These are phyloP conservation scores for Catocala nupta DNA, from an alignment of 2,888 invertebrate species.

Conservation along the genomic window DNA sequence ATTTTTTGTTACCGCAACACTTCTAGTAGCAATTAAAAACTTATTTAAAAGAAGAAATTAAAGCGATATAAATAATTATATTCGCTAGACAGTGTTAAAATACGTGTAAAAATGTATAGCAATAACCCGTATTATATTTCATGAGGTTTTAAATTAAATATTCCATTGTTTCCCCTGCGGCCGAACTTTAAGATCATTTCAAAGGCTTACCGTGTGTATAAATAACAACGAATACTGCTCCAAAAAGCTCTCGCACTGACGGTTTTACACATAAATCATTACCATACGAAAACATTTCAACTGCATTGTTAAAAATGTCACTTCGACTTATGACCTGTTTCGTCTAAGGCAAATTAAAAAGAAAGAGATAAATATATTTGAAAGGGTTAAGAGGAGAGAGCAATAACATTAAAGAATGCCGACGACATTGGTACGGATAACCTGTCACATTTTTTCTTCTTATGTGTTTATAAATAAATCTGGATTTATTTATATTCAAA, in stretches of 20 bases:
- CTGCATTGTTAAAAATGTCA: constrained; percentile 86
- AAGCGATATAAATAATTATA: constrained; percentile 8
- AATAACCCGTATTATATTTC: constrained; percentile 32
- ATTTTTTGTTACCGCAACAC: constrained; percentile 45
- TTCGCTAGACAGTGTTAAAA: constrained; percentile 17
- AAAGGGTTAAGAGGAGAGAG: constrained; percentile 66
- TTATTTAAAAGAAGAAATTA: constrained; percentile 29
- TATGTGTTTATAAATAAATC: constrained; percentile 38
- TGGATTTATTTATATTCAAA: constrained; percentile 7
- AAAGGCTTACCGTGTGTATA: constrained; percentile 69
- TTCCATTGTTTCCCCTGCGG: constrained; percentile 71
- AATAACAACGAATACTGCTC: constrained; percentile 74
- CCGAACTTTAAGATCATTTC: constrained; percentile 64
- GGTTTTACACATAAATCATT: constrained; percentile 85
- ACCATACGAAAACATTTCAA: constrained; percentile 86
- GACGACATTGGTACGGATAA: constrained; percentile 60
- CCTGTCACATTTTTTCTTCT: constrained; percentile 48
- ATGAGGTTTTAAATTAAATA: constrained; percentile 60
- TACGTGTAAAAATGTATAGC: constrained; percentile 13
- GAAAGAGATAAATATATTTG: constrained; percentile 67
- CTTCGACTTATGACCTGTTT: constrained; percentile 85
- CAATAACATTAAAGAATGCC: constrained; percentile 75
- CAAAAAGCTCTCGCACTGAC: constrained; percentile 74
- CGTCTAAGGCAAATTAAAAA: constrained; percentile 81
- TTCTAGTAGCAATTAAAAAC: constrained; percentile 47